Evolutionary conservation across 2,888 invertebrate genomes (phyloP).

Genomic region (Lepidonotus clava): DNA sequence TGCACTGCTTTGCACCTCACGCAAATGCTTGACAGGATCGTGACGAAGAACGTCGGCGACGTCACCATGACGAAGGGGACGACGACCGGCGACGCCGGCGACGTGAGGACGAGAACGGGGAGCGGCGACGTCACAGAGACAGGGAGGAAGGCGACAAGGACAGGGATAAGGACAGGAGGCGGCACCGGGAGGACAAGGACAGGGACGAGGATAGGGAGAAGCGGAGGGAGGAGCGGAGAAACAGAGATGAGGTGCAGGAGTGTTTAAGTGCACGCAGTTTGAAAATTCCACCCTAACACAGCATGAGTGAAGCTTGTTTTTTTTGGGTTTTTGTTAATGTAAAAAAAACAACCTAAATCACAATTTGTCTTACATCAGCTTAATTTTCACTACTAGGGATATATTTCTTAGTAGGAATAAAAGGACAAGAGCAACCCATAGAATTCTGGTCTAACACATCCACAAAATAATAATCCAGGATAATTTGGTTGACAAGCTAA

Average conservation of each 20-base stretch:
- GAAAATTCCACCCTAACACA: neutral
- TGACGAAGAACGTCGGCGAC: slow-evolving; percentile 36
- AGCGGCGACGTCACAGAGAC: neutral
- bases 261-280: neutral
- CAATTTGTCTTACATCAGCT: too few species aligned
- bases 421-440: too few species aligned
- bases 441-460: too few species aligned
- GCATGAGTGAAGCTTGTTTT: neutral
- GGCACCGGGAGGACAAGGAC: neutral
- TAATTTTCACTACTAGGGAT: too few species aligned
- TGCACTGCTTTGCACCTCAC: too few species aligned
- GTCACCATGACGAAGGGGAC: slow-evolving; percentile 3
- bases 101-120: neutral
- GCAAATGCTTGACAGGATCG: neutral
- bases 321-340: too few species aligned
- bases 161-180: neutral
- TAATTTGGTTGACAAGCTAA: too few species aligned
- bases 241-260: neutral
- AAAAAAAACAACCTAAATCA: too few species aligned
- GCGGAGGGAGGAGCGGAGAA: neutral
- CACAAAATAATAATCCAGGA: too few species aligned
- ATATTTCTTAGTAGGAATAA: too few species aligned
- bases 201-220: neutral
- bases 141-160: neutral
- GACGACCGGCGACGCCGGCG: neutral